Evolutionary conservation across 2,797 vertebrate genomes (phyloP).

Genomic region (Pangasius macronema): DNA sequence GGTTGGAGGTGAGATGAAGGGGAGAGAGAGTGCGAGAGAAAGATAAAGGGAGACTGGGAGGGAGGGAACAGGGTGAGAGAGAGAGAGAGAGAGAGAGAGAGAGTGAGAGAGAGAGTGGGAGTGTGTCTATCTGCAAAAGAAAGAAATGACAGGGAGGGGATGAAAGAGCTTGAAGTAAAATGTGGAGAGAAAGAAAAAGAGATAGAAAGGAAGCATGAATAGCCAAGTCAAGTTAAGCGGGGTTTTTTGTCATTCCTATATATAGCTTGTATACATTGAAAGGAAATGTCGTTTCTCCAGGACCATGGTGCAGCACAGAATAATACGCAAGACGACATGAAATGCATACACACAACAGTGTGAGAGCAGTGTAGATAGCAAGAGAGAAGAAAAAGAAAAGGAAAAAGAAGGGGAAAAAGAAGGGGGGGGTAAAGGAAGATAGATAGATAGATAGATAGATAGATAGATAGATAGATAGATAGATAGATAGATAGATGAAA

Average conservation of each 20-base stretch:
- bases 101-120: conserved; percentile 12
- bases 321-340: background rate
- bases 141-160: conserved; percentile 6
- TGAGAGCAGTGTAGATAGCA: background rate
- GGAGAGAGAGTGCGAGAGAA: conserved; percentile 67
- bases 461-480: background rate
- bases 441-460: background rate
- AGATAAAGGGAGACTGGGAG: conserved; percentile 53
- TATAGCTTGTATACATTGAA: background rate
- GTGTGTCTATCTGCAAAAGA: conserved; percentile 8
- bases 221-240: background rate
- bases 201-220: background rate
- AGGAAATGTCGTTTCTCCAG: background rate
- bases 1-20: conserved; percentile 80
- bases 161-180: conserved; percentile 14
- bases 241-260: background rate
- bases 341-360: background rate
- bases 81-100: conserved; percentile 53
- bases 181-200: background rate
- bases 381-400: background rate
- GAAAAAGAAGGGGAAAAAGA: background rate
- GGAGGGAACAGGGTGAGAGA: conserved; percentile 62
- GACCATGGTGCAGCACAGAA: background rate
- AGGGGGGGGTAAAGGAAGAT: no score
- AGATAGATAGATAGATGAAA: background rate